Conservation (phyloP, 92 coral and sea anemone genomes). For the Heliopora coerulea region DNA sequence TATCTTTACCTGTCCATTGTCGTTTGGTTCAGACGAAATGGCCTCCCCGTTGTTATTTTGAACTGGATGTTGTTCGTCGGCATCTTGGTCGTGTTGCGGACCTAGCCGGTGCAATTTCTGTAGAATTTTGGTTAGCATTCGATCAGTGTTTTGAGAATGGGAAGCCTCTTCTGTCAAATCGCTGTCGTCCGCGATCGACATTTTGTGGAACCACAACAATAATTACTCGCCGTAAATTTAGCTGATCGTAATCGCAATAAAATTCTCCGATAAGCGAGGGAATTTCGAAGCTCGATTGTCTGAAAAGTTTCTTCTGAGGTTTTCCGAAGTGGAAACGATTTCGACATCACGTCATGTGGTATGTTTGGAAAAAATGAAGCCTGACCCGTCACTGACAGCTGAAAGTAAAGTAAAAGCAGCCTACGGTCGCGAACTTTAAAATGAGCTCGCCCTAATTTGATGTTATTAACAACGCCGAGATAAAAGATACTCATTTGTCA, state of each 20-base stretch:
- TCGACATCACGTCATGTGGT: constrained; percentile 34
- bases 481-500: constrained; percentile 4
- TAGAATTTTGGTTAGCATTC: constrained; percentile 33
- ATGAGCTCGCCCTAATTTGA: constrained; percentile 27
- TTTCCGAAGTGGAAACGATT: not conserved
- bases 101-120: constrained; percentile 10
- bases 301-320: not conserved
- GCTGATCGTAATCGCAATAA: not conserved
- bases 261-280: not conserved
- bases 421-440: not conserved
- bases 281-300: not conserved
- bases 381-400: not conserved
- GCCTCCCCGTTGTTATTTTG: not conserved
- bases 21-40: constrained; percentile 7
- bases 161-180: not conserved
- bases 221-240: not conserved
- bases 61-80: not conserved
- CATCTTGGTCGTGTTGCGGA: constrained; percentile 15
- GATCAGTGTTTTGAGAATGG: constrained; percentile 14
- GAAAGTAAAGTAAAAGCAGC: not conserved
- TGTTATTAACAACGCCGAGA: not conserved
- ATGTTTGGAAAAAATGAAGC: not conserved
- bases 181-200: constrained; percentile 14
- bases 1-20: constrained; percentile 15
- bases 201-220: not conserved